A percentile compares a stretch with the other conserved stretches of the same genome.
Conservation (phyloP, 2,888 invertebrate species). For the Andrena bicolor region DNA sequence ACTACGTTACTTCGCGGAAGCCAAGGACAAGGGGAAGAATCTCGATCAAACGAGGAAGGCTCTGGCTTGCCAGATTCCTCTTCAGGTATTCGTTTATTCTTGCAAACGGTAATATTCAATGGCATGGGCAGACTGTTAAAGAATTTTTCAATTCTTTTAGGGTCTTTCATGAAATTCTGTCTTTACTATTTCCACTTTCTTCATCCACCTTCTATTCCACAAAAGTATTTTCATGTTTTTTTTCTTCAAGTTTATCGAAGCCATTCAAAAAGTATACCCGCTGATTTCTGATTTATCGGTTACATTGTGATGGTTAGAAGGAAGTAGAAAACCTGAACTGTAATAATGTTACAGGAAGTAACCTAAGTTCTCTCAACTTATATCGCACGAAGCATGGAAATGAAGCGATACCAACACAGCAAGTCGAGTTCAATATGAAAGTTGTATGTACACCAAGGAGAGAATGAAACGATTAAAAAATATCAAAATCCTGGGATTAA, state of each 20-base stretch:
- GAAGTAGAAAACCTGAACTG: no score
- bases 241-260: not conserved
- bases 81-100: slow-evolving; percentile 57
- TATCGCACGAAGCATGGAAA: no score
- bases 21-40: slow-evolving; percentile 51
- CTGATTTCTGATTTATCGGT: no score
- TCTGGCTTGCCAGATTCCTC: slow-evolving; percentile 60
- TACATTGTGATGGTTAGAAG: no score
- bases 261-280: not conserved
- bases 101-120: slow-evolving; percentile 39
- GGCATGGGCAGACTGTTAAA: slow-evolving; percentile 44
- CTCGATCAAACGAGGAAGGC: slow-evolving; percentile 50
- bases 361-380: no score
- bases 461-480: no score
- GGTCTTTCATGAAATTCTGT: not conserved
- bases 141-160: slow-evolving; percentile 64
- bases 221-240: not conserved
- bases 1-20: slow-evolving; percentile 61
- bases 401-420: no score
- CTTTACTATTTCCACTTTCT: not conserved
- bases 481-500: no score
- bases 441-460: no score
- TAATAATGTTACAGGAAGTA: no score
- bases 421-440: no score
- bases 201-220: not conserved